Evolutionary conservation across 2,113 vertebrate species (phyloP).

Genomic region (Eurypyga helias): DNA sequence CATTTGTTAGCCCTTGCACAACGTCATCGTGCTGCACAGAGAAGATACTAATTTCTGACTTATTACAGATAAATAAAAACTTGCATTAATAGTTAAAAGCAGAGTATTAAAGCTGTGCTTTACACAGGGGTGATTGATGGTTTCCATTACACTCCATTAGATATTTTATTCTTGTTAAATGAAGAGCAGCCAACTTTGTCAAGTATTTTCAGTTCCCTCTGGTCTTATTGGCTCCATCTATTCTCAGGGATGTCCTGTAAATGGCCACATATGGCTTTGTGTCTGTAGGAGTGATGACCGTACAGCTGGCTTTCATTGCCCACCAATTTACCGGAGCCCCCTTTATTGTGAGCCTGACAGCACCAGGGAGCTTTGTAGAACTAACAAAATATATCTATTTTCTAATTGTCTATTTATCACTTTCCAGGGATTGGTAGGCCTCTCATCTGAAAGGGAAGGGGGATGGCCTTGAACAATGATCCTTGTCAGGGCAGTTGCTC

Average conservation of each 20-base stretch:
- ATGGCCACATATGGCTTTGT: slow-evolving; percentile 86
- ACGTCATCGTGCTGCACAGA: neutral
- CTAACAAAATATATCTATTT: slow-evolving; percentile 89
- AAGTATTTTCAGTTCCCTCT: slow-evolving; percentile 84
- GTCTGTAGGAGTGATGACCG: slow-evolving; percentile 84
- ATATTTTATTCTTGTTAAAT: slow-evolving; percentile 88
- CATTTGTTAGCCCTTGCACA: slow-evolving; percentile 19
- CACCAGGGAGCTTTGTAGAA: slow-evolving; percentile 81
- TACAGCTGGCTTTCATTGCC: slow-evolving; percentile 85
- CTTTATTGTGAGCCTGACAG: slow-evolving; percentile 86
- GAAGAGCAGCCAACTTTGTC: slow-evolving; percentile 84
- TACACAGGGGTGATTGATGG: slow-evolving; percentile 72
- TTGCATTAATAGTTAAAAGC: slow-evolving; percentile 77
- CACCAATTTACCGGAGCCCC: slow-evolving; percentile 83
- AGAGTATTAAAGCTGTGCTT: slow-evolving; percentile 52
- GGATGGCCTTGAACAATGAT: slow-evolving; percentile 85
- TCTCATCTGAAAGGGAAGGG: slow-evolving; percentile 80
- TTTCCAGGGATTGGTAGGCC: slow-evolving; percentile 83
- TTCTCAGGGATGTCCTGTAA: slow-evolving; percentile 81
- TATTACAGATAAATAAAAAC: slow-evolving; percentile 72
- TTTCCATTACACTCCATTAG: slow-evolving; percentile 83
- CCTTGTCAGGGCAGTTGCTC: slow-evolving; percentile 83
- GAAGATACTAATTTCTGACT: slow-evolving; percentile 54
- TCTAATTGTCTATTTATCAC: slow-evolving; percentile 93
- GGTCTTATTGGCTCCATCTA: slow-evolving; percentile 80